Evolutionary conservation across 2,888 invertebrate genomes (phyloP), one percentile per base, ranked within the genome.

Genomic region (Mythimna albipuncta): DNA sequence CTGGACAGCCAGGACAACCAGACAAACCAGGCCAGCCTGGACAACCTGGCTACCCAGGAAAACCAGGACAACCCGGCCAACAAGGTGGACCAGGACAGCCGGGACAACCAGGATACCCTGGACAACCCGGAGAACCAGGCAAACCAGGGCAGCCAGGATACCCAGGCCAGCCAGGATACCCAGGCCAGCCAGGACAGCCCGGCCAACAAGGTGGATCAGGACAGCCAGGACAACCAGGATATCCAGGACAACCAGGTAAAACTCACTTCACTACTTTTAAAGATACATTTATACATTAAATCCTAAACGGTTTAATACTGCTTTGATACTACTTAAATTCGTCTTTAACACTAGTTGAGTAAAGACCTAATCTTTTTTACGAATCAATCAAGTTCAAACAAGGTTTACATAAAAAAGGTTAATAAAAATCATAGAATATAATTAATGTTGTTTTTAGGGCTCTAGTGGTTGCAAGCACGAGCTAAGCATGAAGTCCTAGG

Each of bases 41-140:
- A 52, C 32, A 70, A 3, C 75, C 75, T 2, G 75, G 69, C 1
- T 7, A 76, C 0, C 76, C 77, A 11, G 59, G 90, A 13, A 69
- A 83, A 10, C 89, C 85, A 2, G 86, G 80, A 0, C 19, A 81
- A 0, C 32, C 32, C 32, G 32, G 5, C 32, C 32, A 32, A 32
- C 32, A 32, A 32, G 32, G 32, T 32, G 32, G 32, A 32, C 81
- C 85, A 6, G 71, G 62, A 0, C 35, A 62, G 1, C 69, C 69
- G 5, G 70, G 71, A 13, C 21, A 71, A 2, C 72, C 68, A 0
- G 68, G 68, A 13, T 0, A 62, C 0, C 69, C 69, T 0, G 54
- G 69, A 0, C 1, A 69, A 0, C 62, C 47, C 13, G 47, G 47
- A 13, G 16, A 47, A 13, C 47, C 47, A 13, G 47, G 47, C 1